Evolutionary conservation across 1,140 invertebrate genomes (phyloP), one percentile per base, ranked within the genome.

Genomic region (Drosophila mauritiana): DNA sequence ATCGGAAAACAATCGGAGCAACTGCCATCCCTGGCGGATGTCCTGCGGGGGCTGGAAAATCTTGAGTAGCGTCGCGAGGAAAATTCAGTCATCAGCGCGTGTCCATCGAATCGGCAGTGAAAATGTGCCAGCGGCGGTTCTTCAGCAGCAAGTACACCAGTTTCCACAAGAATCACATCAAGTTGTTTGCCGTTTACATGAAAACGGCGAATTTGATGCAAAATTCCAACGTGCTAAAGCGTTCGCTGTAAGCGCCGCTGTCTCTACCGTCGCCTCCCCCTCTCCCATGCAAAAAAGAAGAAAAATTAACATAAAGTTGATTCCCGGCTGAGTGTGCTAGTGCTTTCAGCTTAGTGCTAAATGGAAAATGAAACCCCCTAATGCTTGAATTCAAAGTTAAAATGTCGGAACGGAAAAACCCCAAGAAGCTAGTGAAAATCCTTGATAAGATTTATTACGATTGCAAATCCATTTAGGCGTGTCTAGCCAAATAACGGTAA

Each of bases 161-260:
- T 92, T 91, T 92, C 78, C 91, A 92, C 56, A 92, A 91, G 83
- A 92, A 91, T 63, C 85, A 92, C 52, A 92, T 88, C 43, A 92
- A 92, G 75, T 59, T 92, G 58, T 92, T 91, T 92, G 91, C 91
- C 91, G 91, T 91, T 79, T 92, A 92, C 77, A 92, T 92, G 91
- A 92, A 92, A 92, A 92, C 91, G 73, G 91, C 91, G 88, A 92
- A 80, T 92, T 62, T 92, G 77, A 91, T 91, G 86, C 91, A 92
- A 89, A 92, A 88, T 74, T 88, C 84, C 20, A 90, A 91, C 54
- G 90, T 91, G 45, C 76, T 91, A 11, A 91, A 91, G 80, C 83
- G 90, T 58, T 91, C 90, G 59, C 90, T 91, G 49, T 91, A 91
- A 91, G 70, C 51, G 73, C 70, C 51, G 39, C 54, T 51, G 70